A percentile compares a stretch with the other conserved stretches of the same genome.
Conservation (phyloP, 2,113 vertebrate species). For the Desmodus rotundus region DNA sequence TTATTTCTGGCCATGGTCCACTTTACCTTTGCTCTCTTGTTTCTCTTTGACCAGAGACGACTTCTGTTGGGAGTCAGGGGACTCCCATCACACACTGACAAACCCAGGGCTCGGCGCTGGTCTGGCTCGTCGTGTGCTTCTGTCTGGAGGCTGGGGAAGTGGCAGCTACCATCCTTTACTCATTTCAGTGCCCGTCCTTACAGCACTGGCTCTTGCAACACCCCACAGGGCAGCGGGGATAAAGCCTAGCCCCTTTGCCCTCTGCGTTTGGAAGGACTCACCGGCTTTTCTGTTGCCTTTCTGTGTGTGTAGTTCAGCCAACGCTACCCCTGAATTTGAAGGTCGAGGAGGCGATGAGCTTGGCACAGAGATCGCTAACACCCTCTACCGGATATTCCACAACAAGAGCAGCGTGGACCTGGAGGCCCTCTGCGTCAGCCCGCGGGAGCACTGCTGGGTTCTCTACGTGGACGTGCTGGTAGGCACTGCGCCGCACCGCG, state of each 20-base stretch:
- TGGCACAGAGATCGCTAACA: conserved; percentile 91
- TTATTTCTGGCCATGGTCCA: neutral
- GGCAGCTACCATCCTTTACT: neutral
- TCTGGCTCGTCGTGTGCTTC: accelerated
- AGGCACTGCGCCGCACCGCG: conserved; percentile 36
- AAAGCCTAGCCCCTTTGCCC: neutral
- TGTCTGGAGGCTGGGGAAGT: neutral
- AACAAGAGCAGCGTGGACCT: conserved; percentile 88
- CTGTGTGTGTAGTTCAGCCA: conserved; percentile 91
- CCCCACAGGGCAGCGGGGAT: neutral
- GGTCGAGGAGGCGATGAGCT: conserved; percentile 97
- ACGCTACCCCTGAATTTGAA: conserved; percentile 96
- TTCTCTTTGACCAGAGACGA: neutral
- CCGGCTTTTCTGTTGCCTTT: neutral
- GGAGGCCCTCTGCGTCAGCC: conserved; percentile 88
- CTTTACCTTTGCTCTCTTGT: neutral
- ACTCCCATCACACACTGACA: neutral
- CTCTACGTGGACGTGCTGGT: conserved; percentile 98
- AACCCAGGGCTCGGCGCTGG: accelerated
- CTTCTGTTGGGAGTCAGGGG: neutral
- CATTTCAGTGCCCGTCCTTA: neutral
- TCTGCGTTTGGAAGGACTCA: neutral
- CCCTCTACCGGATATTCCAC: conserved; percentile 92
- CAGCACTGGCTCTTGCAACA: accelerated
- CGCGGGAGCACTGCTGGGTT: conserved; percentile 95